Percentiles rank a stretch among this genome's conserved stretches.
These are phyloP conservation scores for Selene dorsalis DNA, from an alignment of 2,797 vertebrate genomes.

Conservation along the genomic window DNA sequence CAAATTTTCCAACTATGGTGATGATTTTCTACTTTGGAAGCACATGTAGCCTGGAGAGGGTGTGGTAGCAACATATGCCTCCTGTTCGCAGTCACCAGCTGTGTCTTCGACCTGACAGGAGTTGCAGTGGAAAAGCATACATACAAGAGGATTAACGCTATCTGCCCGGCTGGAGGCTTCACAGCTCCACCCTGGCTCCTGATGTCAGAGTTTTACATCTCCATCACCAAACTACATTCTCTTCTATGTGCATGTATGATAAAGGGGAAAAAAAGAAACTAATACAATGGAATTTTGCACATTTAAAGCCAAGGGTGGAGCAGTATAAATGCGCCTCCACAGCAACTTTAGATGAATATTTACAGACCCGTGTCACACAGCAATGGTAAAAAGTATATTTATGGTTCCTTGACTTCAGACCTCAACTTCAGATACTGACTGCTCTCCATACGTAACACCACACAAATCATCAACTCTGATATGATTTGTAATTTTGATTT, in stretches of 20 bases:
- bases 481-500: neutral
- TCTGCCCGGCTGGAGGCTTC: neutral
- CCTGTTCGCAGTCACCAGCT: conserved; percentile 21
- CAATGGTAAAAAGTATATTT: conserved; percentile 10
- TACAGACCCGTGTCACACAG: conserved; percentile 22
- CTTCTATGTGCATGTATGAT: neutral
- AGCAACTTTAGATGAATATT: conserved; percentile 23
- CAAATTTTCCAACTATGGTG: neutral
- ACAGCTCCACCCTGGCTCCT: neutral
- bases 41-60: neutral
- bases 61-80: neutral
- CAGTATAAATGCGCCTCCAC: conserved; percentile 10
- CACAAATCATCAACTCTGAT: neutral
- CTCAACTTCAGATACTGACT: conserved; percentile 1
- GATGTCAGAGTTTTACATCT: neutral
- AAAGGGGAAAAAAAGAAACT: neutral
- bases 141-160: neutral
- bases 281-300: conserved; percentile 16
- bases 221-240: neutral
- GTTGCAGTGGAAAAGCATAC: conserved; percentile 14
- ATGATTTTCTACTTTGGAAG: neutral
- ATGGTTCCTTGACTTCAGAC: conserved; percentile 15
- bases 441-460: neutral
- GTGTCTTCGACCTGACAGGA: conserved; percentile 2
- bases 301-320: conserved; percentile 12